Evolutionary conservation across 2,888 invertebrate species (phyloP), one percentile per base, ranked within the genome.

Genomic region (Torymus texanus): DNA sequence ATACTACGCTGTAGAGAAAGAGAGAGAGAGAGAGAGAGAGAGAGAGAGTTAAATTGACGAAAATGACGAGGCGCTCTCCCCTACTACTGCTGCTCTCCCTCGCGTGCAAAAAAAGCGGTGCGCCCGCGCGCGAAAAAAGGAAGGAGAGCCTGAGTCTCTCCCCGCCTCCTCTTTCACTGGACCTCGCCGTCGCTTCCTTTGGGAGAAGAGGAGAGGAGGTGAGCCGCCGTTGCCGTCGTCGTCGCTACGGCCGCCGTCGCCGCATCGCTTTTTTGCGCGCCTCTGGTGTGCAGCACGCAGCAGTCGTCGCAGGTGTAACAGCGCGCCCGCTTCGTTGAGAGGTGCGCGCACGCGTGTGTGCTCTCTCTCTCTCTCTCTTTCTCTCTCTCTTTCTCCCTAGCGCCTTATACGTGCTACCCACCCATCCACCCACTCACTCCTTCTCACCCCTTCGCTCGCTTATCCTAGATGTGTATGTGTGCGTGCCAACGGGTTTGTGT

Each of bases 1-100:
- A 21, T 21, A 21, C 21, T 1, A 21, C 21, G 2, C 21, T 21
- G 21, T 21, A 21, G 21, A 2, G 53, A 61, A 56, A 61, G 62
- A 62, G 55, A 75, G 61, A 56, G 51, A 21, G 21, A n/a, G n/a
- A n/a, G n/a, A n/a, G n/a, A n/a, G 29, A 29, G 24, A 29, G 24
- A 24, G 29, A 16, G 24, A n/a, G 81, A 83, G 85, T 86, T 86
- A 87, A 88, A 88, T 89, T 88, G 88, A 87, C 88, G 87, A 88
- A 88, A 89, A 89, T 89, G 88, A 89, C 87, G 86, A 84, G 71
- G 29, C 41, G 16, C 67, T 24, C 66, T 29, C 71, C 70, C 75
- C 61, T 78, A 4, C 24, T 50, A 21, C 58, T 59, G 73, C 58
- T 29, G 14, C 53, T 51, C 24, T 18, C 62, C 58, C 61, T 51